Conservation (phyloP, 2,797 vertebrate species). For the Gallinago solitaria region DNA sequence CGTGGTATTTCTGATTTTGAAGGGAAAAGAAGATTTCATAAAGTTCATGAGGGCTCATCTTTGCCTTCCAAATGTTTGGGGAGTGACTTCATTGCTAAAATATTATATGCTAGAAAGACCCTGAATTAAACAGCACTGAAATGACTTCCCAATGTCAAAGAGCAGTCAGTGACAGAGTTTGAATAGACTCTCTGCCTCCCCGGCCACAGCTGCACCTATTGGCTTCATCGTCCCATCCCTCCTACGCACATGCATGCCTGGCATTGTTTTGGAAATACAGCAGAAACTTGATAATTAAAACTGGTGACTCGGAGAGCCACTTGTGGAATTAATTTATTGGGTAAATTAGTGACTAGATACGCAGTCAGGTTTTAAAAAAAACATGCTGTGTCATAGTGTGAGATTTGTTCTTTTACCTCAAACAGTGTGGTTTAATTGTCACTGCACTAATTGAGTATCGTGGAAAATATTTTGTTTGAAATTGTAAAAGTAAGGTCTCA, state of each 20-base stretch:
- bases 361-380: not conserved
- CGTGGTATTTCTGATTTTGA: not conserved
- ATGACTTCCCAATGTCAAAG: not conserved
- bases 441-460: not conserved
- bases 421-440: not conserved
- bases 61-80: not conserved
- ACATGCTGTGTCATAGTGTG: not conserved
- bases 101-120: not conserved
- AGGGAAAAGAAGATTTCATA: not conserved
- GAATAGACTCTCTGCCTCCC: conserved; percentile 12
- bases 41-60: not conserved
- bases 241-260: conserved; percentile 47
- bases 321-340: conserved; percentile 55
- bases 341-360: conserved; percentile 30
- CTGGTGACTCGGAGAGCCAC: conserved; percentile 32
- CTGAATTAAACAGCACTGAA: not conserved
- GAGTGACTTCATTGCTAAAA: not conserved
- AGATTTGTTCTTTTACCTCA: not conserved
- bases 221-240: conserved; percentile 52
- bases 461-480: not conserved
- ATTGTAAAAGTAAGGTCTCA: not conserved
- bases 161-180: conserved; percentile 9
- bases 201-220: conserved; percentile 61
- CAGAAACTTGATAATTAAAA: conserved; percentile 61
- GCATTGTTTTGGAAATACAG: conserved; percentile 63